Percentiles rank a stretch among this genome's conserved stretches.
phyloP scores from a whole-genome alignment of 1,140 invertebrate species.

The Drosophila oshimai region DNA sequence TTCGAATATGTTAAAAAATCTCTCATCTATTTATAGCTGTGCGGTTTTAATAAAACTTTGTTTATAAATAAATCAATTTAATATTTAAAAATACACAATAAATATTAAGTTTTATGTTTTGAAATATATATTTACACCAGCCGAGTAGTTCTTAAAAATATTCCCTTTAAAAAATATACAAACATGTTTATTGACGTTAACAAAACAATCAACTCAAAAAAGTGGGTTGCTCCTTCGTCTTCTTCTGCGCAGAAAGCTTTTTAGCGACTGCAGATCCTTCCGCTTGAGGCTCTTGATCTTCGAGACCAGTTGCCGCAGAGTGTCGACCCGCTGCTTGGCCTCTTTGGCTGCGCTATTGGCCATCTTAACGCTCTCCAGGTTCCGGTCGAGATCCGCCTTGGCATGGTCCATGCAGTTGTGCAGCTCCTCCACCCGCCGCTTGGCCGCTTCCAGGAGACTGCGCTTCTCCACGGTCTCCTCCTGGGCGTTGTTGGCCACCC shows the following conservation, averaged over 20 bases:
- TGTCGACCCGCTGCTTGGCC: constrained; percentile 12
- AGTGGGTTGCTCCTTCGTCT: neutral
- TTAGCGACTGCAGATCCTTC: constrained; percentile 4
- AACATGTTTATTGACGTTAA: neutral
- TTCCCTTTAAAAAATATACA: constrained; percentile 24
- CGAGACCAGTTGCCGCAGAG: neutral
- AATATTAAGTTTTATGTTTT: too few species aligned
- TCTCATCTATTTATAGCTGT: too few species aligned
- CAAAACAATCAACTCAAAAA: neutral
- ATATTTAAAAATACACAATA: too few species aligned
- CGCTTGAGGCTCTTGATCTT: constrained; percentile 18
- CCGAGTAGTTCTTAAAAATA: too few species aligned
- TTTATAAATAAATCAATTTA: too few species aligned
- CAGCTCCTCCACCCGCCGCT: constrained; percentile 1
- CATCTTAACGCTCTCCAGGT: constrained; percentile 5
- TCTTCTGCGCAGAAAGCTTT: neutral
- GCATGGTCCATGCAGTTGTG: neutral
- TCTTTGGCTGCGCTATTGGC: constrained; percentile 30
- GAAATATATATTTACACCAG: too few species aligned
- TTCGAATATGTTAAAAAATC: too few species aligned
- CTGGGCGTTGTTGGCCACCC: neutral
- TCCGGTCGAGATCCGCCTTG: constrained; percentile 9
- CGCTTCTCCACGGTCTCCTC: constrained; percentile 1
- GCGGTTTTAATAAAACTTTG: too few species aligned
- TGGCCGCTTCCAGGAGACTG: neutral